Evolutionary conservation across 2,113 vertebrate genomes (phyloP), one percentile per base, ranked within the genome.

Genomic region (Stomatorhinus ivindoensis): DNA sequence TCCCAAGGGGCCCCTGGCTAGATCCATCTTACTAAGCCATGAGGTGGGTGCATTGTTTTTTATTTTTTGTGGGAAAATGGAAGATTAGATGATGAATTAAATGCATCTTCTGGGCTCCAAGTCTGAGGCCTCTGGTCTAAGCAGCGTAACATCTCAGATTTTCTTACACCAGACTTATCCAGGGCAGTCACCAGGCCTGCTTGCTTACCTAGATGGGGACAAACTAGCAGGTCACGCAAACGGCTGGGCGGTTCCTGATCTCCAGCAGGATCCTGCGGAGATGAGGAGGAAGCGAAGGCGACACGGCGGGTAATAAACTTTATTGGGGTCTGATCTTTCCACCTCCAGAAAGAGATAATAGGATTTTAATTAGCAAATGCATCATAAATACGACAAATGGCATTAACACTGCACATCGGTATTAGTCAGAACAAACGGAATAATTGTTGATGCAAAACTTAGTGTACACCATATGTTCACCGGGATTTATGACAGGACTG

Each of bases 401-500:
- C 1, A 86, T 31, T 86, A 86, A 51, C 35, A 39, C 13, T 53
- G 44, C 17, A 53, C 48, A 53, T n/a, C 27, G 35, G 11, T 17
- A 19, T 10, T 50, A 46, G 27, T 86, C n/a, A 53, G 84, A 86
- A 53, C 15, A 53, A 86, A 53, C 84, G 24, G 48, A 86, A 11
- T 47, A 46, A 39, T n/a, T 84, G 24, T 10, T 42, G 21, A 83
- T 83, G 80, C 11, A 17, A 86, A 51, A 8, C 4, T 31, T 5
- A 53, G 31, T 80, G 73, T n/a, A 17, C 24, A 19, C 84, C 84
- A 86, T 86, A 86, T 86, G 84, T 4, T 86, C 84, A 86, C 46
- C 27, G 47, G 24, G 21, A 31, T 51, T 50, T 86, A 86, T 86
- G 84, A 46, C 6, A 19, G n/a, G 48, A n/a, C 84, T 47, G 8